Percentiles rank a stretch among this genome's conserved stretches.
Evolutionary conservation across 2,113 vertebrate species (phyloP).

Genomic region (Orthochromis malagaraziensis): DNA sequence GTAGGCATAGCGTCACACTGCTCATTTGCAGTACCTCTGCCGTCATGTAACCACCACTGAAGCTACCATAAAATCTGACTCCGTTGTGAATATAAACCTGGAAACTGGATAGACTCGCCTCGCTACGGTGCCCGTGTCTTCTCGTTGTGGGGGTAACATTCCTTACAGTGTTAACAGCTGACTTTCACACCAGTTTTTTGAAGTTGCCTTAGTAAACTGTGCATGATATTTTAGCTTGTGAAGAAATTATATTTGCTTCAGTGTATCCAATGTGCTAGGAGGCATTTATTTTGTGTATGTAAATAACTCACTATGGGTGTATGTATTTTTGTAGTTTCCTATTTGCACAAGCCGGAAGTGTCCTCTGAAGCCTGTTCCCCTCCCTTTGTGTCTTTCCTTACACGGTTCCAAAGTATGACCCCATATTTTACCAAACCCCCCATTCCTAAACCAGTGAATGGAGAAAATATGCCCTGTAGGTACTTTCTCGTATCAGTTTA

Average conservation of each 20-base stretch:
- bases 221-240: slow-evolving; percentile 53
- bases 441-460: background rate
- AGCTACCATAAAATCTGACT: background rate
- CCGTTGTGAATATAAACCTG: background rate
- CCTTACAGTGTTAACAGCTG: slow-evolving; percentile 19
- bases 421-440: background rate
- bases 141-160: background rate
- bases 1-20: background rate
- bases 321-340: slow-evolving; percentile 34
- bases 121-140: background rate
- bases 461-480: background rate
- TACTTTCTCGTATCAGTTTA: slow-evolving; percentile 1
- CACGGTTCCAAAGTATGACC: background rate
- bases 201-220: slow-evolving; percentile 64
- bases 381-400: slow-evolving; percentile 12
- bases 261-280: slow-evolving; percentile 34
- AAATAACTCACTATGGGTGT: slow-evolving; percentile 23
- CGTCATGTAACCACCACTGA: background rate
- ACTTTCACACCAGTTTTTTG: slow-evolving; percentile 16
- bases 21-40: background rate
- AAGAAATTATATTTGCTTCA: slow-evolving; percentile 37
- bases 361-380: slow-evolving; percentile 54
- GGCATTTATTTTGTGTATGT: slow-evolving; percentile 33
- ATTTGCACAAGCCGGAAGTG: slow-evolving; percentile 72
- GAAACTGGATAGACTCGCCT: background rate